Base-by-base conservation (phyloP, 2,888 invertebrate species). In the Pristionchus arcanus region DNA sequence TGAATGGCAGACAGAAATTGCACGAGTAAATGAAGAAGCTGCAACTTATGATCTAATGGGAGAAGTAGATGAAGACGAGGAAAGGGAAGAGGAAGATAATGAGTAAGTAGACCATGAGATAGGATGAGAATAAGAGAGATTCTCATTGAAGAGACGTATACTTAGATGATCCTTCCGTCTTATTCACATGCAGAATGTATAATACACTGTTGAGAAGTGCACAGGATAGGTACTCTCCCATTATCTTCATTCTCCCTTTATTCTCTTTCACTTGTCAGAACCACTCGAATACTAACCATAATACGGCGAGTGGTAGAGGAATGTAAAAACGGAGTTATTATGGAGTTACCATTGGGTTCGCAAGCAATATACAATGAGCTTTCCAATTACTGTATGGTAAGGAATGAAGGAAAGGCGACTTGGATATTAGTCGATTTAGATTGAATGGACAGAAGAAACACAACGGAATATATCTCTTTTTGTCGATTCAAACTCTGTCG, bases 31-130 rank as follows among this genome's bases (percentile, higher is more conserved):
- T 31, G 77, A 88, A 34, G 59, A 59, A 34, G 88, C 74, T 21
- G 88, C 88, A 11, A 88, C 88, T 13, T 88, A 88, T 28, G 88
- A 88, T 88, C 77, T 88, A 25, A 15, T 25, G 53, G 77, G 59
- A 59, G 59, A 88, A 5, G 42, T 31, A 21, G 53, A 55, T 25
- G 68, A 87, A 21, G 74, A 88, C 31, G 77, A 34, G 21, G 59
- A 55, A 4, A n/a, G 28, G 13, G 71, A 68, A 15, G 87, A 66
- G 49, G 28, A 25, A 21, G 63, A 42, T 31, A 28, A 68, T 37
- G 74, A 74, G 34, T 68, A 21, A 68, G 15, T 68, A 28, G n/a
- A n/a, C 7, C 9, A 68, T 68, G 15, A n/a, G 68, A n/a, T 68
- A 28, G 15, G 7, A 68, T 15, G 5, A n/a, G n/a, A 28, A 68